A percentile compares a stretch with the other conserved stretches of the same genome.
Conservation (phyloP, 2,797 vertebrate genomes). For the Hydrophis major region DNA sequence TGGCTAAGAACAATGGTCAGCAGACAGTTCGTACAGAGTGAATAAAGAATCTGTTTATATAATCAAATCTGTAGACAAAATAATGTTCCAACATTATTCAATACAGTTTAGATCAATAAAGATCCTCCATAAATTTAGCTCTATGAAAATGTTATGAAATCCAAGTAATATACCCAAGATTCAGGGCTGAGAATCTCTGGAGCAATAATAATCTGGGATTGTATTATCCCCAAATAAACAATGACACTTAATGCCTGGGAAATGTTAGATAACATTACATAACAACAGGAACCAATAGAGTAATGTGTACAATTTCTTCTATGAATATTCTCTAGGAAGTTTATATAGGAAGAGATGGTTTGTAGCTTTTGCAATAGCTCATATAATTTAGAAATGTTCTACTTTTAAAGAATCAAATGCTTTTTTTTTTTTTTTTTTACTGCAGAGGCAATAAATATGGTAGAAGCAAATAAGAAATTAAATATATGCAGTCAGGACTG, state of each 20-base stretch:
- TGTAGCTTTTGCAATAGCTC: not conserved
- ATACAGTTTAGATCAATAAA: not conserved
- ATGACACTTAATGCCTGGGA: not conserved
- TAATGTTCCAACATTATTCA: not conserved
- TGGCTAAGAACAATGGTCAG: not conserved
- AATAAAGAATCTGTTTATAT: not conserved
- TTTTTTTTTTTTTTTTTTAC: not conserved
- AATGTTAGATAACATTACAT: not conserved
- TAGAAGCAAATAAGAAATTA: conserved; percentile 36
- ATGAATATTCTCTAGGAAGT: not conserved
- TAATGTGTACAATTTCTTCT: not conserved
- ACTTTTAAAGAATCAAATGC: not conserved
- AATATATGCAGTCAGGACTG: conserved; percentile 16
- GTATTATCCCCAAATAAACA: not conserved
- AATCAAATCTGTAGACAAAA: not conserved
- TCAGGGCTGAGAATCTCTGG: not conserved
- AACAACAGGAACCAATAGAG: not conserved
- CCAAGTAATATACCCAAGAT: not conserved
- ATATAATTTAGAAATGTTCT: not conserved
- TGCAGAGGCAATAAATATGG: conserved; percentile 8
- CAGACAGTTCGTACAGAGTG: not conserved
- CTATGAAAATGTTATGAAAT: not conserved
- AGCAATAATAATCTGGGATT: not conserved
- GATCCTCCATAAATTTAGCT: not conserved
- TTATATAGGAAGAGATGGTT: not conserved